Conservation (phyloP, 2,888 invertebrate species). For the Rhagonycha lutea region DNA sequence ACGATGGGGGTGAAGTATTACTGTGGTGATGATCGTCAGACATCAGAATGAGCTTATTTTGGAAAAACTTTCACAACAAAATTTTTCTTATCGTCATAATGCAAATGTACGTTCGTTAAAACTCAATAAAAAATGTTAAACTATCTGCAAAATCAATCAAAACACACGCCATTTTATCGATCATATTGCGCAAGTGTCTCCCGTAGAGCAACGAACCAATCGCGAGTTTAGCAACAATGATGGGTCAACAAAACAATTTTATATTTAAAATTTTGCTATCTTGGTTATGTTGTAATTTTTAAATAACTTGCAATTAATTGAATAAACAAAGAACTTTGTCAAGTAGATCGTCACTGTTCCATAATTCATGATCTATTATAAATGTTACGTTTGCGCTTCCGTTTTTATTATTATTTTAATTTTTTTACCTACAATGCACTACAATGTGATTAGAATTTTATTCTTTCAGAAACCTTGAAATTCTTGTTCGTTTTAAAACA, state of each 20-base stretch:
- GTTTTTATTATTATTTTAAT: not conserved
- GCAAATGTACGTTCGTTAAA: not conserved
- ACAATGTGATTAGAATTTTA: not conserved
- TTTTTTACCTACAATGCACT: too few relatives aligned
- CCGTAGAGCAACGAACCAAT: not conserved
- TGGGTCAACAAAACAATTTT: not conserved
- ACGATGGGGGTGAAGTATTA: constrained; percentile 39
- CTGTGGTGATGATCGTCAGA: constrained; percentile 34
- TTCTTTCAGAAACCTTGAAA: not conserved
- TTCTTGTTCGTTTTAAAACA: not conserved
- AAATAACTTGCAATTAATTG: not conserved
- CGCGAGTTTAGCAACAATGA: not conserved
- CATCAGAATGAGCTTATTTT: constrained; percentile 29
- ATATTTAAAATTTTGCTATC: not conserved
- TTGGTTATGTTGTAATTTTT: not conserved
- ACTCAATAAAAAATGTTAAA: not conserved
- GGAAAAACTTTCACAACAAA: constrained; percentile 3
- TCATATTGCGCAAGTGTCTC: not conserved
- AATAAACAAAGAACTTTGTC: not conserved
- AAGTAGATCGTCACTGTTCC: not conserved
- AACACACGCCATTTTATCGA: constrained; percentile 6
- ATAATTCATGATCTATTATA: not conserved
- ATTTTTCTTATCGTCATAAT: not conserved
- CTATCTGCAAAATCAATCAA: constrained; percentile 3
- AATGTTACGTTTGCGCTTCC: not conserved